These are phyloP conservation scores for Sinotaia quadrata DNA, from an alignment of 2,888 invertebrate species.

Conservation along the genomic window DNA sequence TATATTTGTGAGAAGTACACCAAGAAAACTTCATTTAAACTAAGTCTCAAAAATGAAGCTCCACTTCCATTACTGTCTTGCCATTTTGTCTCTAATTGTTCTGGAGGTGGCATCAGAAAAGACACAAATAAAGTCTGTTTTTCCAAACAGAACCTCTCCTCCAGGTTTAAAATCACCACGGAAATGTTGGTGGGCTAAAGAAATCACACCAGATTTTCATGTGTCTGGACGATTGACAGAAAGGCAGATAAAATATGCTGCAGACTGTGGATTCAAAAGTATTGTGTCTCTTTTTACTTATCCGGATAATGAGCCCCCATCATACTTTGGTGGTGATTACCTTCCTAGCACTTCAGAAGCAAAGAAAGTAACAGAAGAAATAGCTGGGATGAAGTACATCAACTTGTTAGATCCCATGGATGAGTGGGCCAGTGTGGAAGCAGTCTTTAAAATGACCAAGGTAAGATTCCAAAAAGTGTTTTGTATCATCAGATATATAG, in stretches of 20 bases:
- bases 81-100: neutral
- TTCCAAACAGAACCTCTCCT: conserved; percentile 31
- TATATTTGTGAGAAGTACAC: too few relatives aligned
- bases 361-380: conserved; percentile 40
- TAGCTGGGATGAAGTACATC: conserved; percentile 49
- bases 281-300: conserved; percentile 56
- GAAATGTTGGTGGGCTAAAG: conserved; percentile 66
- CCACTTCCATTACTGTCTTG: too few relatives aligned
- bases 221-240: conserved; percentile 59
- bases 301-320: conserved; percentile 31
- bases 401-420: conserved; percentile 49
- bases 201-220: conserved; percentile 58
- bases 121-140: conserved; percentile 17
- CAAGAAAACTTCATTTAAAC: too few relatives aligned
- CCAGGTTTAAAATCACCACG: conserved; percentile 54
- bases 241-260: conserved; percentile 61
- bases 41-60: too few relatives aligned
- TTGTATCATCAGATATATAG: too few relatives aligned
- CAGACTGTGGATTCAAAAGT: conserved; percentile 62
- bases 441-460: conserved; percentile 49
- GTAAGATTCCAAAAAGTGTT: conserved; percentile 1
- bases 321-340: conserved; percentile 52
- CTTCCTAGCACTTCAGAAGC: conserved; percentile 51
- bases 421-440: conserved; percentile 54
- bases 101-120: neutral